Conservation (phyloP, 2,888 invertebrate genomes). For the Amphimallon solstitiale region DNA sequence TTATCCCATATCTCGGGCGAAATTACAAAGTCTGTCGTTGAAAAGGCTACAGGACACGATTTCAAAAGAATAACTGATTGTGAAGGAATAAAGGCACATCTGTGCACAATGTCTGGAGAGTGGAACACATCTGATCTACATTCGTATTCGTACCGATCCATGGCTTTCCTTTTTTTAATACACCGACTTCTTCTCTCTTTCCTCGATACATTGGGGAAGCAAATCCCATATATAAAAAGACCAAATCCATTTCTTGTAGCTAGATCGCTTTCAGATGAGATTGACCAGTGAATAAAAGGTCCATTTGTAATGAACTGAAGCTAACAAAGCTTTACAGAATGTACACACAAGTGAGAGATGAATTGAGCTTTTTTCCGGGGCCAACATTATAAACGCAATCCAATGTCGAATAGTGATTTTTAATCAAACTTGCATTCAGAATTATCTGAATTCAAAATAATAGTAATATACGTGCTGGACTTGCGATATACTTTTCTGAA, state of each 20-base stretch:
- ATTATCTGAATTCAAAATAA: not conserved
- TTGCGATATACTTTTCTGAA: too few relatives aligned
- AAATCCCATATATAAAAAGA: conserved; percentile 54
- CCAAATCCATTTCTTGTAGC: conserved; percentile 60
- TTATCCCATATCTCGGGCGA: conserved; percentile 57
- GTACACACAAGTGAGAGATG: conserved; percentile 48
- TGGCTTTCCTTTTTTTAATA: conserved; percentile 47
- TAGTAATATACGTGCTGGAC: too few relatives aligned
- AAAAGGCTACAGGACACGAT: conserved; percentile 60
- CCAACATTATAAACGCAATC: not conserved
- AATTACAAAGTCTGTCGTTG: conserved; percentile 60
- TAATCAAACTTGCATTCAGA: not conserved
- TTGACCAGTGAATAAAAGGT: conserved; percentile 62
- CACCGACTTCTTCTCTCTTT: conserved; percentile 48
- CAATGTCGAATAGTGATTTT: conserved; percentile 9
- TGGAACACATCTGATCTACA: conserved; percentile 48
- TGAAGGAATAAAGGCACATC: conserved; percentile 56
- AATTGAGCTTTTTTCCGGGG: conserved; percentile 19
- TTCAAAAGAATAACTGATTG: conserved; percentile 62
- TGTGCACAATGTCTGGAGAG: conserved; percentile 49
- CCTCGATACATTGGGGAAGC: conserved; percentile 48
- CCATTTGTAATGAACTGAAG: conserved; percentile 63
- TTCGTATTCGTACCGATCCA: conserved; percentile 41
- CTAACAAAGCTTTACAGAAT: conserved; percentile 53
- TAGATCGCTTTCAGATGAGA: conserved; percentile 62